Evolutionary conservation across 2,113 vertebrate species (phyloP).

Genomic region (Heterotis niloticus): DNA sequence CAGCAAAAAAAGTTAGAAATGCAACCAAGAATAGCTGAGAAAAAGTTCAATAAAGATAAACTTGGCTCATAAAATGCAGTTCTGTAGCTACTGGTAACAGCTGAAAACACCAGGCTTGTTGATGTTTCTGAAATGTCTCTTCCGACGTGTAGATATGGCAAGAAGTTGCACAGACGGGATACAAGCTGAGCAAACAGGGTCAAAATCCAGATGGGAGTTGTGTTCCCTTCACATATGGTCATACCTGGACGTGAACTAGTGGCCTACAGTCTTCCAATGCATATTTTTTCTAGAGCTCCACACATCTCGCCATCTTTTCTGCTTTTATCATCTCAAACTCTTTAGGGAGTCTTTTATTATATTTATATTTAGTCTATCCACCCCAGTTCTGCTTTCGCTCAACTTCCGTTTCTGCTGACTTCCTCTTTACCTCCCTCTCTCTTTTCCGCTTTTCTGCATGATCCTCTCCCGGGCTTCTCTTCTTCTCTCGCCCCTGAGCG

Average conservation of each 20-base stretch:
- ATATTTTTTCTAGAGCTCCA: no score
- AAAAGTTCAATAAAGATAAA: no score
- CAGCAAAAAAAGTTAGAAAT: no score
- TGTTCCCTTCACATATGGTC: no score
- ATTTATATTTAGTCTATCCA: background rate
- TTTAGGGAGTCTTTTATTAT: background rate
- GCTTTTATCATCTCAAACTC: background rate
- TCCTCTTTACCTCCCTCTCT: slow-evolving; percentile 27
- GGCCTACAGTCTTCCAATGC: no score
- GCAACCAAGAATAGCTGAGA: no score
- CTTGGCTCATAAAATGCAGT: no score
- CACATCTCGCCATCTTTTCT: slow-evolving; percentile 3
- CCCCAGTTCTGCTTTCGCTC: background rate
- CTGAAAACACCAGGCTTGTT: background rate
- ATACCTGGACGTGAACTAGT: no score
- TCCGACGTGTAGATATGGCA: background rate
- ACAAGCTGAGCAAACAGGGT: background rate
- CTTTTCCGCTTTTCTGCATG: slow-evolving; percentile 25
- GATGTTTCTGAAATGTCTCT: no score
- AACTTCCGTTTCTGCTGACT: slow-evolving; percentile 12
- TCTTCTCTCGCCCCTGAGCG: background rate
- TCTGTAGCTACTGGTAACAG: background rate
- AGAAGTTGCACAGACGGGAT: background rate
- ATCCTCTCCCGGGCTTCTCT: background rate
- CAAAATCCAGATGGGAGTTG: background rate